Conservation (phyloP, 2,113 vertebrate species). For the Tragelaphus imberbis region DNA sequence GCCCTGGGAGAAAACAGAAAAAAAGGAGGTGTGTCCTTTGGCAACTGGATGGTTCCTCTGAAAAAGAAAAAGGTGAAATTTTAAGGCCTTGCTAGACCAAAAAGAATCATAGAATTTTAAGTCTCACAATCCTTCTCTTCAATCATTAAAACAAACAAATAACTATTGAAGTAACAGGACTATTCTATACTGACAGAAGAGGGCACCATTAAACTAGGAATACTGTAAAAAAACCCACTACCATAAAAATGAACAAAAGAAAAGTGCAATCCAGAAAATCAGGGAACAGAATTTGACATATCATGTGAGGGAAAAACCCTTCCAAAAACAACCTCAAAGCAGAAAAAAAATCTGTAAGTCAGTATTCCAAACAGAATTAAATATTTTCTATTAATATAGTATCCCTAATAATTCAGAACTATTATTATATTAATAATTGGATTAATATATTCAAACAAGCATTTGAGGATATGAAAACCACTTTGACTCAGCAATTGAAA, state of each 20-base stretch:
- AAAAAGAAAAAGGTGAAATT: neutral
- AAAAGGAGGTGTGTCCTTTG: neutral
- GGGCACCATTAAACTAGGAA: neutral
- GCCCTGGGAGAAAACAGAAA: neutral
- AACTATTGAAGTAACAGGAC: neutral
- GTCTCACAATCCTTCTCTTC: neutral
- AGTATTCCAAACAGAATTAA: neutral
- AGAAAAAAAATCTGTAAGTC: neutral
- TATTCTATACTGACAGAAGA: neutral
- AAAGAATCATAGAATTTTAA: neutral
- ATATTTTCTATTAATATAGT: neutral
- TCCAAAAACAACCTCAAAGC: neutral
- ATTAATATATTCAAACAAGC: neutral
- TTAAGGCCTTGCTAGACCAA: neutral
- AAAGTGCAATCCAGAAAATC: neutral
- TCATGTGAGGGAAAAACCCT: neutral
- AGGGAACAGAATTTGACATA: neutral
- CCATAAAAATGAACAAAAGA: neutral
- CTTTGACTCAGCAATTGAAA: constrained; percentile 9
- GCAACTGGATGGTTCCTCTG: neutral
- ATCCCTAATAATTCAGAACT: neutral
- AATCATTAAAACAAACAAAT: constrained; percentile 7
- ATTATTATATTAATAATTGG: neutral
- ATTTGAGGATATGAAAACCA: neutral
- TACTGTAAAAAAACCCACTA: neutral